Evolutionary conservation across 2,113 vertebrate species (phyloP).

Genomic region (Siniperca knerii): DNA sequence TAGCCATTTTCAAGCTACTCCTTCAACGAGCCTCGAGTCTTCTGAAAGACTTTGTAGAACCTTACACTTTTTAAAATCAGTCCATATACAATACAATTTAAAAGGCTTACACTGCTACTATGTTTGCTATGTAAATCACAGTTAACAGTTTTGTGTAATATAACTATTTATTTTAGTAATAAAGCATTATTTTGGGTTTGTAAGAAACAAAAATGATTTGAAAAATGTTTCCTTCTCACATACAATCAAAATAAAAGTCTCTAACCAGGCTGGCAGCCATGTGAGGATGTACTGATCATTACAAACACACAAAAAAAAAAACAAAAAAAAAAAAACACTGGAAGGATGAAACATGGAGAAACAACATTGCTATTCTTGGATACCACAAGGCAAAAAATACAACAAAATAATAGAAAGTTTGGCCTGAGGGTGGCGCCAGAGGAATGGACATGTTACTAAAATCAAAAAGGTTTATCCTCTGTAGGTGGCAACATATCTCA

Average conservation of each 20-base stretch:
- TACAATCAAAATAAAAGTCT: not conserved
- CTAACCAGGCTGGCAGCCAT: not conserved
- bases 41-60: no score
- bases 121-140: not conserved
- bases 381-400: not conserved
- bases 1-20: no score
- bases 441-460: not conserved
- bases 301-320: not conserved
- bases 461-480: not conserved
- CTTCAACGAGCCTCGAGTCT: no score
- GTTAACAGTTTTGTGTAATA: no score
- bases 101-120: not conserved
- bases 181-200: not conserved
- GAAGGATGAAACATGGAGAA: not conserved
- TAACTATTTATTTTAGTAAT: not conserved
- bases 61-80: no score
- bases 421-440: not conserved
- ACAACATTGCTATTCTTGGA: not conserved
- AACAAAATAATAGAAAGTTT: not conserved
- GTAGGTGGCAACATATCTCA: not conserved
- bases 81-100: no score
- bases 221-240: not conserved
- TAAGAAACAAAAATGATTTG: no score
- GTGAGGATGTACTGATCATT: not conserved
- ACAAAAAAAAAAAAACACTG: no score